Base-by-base conservation (phyloP, 2,888 invertebrate genomes). In the Lithophane leautieri region DNA sequence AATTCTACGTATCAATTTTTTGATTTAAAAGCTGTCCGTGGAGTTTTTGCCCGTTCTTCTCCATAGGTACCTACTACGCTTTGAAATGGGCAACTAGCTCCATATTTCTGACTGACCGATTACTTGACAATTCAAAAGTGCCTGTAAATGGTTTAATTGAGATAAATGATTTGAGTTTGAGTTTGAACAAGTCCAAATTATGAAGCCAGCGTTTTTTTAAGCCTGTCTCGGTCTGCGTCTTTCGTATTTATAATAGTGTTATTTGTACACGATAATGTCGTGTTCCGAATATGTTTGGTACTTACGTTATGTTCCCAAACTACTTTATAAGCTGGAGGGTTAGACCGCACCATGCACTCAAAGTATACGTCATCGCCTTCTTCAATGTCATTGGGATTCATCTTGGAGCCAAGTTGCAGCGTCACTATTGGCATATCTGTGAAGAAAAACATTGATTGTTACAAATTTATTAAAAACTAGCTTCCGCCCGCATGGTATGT, bases 301-400 rank as follows among this genome's bases (percentile, higher is more conserved):
- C 96, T 96, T 86, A 97, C 97, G 84, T 97, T 94, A 89, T 97
- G 96, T 85, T 96, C 96, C 97, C 97, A 97, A 58, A 97, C 94
- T 84, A 97, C 94, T 93, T 97, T 97, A 88, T 96, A 96, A 82
- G 96, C 96, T n/a, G 96, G 95, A n/a, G 97, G 97, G 88, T 96
- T 96, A 65, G 97, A 95, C 70, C 92, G 91, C 50, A 97, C 96
- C 66, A 92, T 91, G 86, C 97, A 97, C 82, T 95, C 95, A 76
- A 97, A 97, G 89, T 96, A 96, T 4, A 96, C 96, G 81, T 96
- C 96, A 76, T 96, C 96, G 1, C 96, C 96, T 89, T 96, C 96
- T 88, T 96, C 96, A 28, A 96, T 96, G 81, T 96, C 96, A 78
- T 96, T 95, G 0, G 96, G 95, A 83, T 96, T 96, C 81, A 96